These are phyloP conservation scores for Formica exsecta DNA, from an alignment of 1,140 invertebrate species.

Conservation along the genomic window DNA sequence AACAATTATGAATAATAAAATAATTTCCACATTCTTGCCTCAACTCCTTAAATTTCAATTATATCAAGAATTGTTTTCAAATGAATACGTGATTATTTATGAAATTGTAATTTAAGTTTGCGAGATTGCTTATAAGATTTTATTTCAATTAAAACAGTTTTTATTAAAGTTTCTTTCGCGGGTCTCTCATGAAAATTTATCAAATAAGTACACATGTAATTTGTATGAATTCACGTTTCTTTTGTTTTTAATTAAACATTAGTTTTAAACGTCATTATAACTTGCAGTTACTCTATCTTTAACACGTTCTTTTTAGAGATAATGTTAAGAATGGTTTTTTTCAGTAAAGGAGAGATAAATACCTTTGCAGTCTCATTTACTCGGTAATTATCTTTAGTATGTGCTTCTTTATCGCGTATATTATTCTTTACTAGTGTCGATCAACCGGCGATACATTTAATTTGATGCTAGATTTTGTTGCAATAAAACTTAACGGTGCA, in stretches of 20 bases:
- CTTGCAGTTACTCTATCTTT: conserved; percentile 22
- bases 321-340: conserved; percentile 4
- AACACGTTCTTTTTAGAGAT: neutral
- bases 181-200: neutral
- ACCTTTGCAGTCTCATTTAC: neutral
- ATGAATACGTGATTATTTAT: neutral
- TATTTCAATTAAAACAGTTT: neutral
- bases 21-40: neutral
- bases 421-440: neutral
- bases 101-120: conserved; percentile 22
- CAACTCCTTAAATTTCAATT: neutral
- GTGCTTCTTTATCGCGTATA: neutral
- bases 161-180: conserved; percentile 6
- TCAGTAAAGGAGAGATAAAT: conserved; percentile 35
- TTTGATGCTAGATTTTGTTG: conserved; percentile 57
- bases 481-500: conserved; percentile 62
- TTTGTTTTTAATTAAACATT: conserved; percentile 23
- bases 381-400: conserved; percentile 27
- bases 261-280: conserved; percentile 30
- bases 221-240: neutral
- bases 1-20: neutral
- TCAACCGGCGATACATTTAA: conserved; percentile 43
- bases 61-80: neutral
- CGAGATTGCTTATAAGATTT: neutral
- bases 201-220: conserved; percentile 11